Base-by-base conservation (phyloP, 2,797 vertebrate species). In the Myotis myotis region DNA sequence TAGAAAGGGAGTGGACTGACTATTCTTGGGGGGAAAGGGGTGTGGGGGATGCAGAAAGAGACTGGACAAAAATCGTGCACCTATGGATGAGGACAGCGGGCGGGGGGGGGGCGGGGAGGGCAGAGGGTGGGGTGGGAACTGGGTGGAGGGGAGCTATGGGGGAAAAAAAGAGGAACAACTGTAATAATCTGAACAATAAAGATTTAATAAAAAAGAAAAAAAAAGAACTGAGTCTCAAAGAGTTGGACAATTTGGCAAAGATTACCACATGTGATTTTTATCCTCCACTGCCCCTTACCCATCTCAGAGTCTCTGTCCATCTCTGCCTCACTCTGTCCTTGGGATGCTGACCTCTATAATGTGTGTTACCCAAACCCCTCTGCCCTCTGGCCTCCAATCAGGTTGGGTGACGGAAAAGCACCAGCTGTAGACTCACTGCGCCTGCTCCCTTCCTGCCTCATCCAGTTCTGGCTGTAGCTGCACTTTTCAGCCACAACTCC, bases 381-480 rank as follows among this genome's bases (percentile, higher is more conserved):
- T 57, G 30, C 16, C 30, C 6, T 25, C 36, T 38, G 16, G 47
- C 22, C 70, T 64, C 44, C 62, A 66, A n/a, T 20, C 4, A 60
- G 33, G n/a, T 28, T 36, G 6, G 47, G 41, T 38, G 47, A 44
- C 33, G 0, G 2, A 15, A 60, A 60, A 5, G 23, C 33, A 51
- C 25, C 30, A 49, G 49, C 20, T 0, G 13, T 2, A 0, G 7
- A 33, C 13, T 33, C 9, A 17, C 38, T 22, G 6, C 4, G 5
- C 51, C 28, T 1, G 0, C n/a, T 76, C 51, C 4, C n/a, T 33
- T 62, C 15, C 79, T 64, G 70, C 36, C 6, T 71, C 74, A 3
- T 19, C 2, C 0, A 15, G 47, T 49, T 23, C 70, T 33, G 76
- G 57, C 4, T 0, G 4, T 3, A 3, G 49, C 62, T 76, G 8